Conservation (phyloP, 2,113 vertebrate genomes). For the Rhinolophus ferrumequinum region DNA sequence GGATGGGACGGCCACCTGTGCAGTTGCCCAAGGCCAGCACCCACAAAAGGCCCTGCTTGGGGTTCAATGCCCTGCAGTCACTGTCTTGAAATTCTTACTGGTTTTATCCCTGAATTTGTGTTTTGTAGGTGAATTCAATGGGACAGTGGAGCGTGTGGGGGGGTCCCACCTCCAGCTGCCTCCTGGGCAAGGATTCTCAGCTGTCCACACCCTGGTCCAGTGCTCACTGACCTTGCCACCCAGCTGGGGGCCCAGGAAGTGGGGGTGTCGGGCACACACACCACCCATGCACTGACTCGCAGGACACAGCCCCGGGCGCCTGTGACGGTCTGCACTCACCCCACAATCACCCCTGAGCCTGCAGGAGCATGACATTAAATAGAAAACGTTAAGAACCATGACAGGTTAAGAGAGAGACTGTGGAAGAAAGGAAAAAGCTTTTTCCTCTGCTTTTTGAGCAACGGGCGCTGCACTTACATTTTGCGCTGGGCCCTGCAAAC, state of each 20-base stretch:
- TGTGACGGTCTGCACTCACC: neutral
- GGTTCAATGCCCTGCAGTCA: too few relatives aligned
- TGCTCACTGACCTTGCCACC: neutral
- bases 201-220: too few relatives aligned
- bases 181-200: too few relatives aligned
- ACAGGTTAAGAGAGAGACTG: neutral
- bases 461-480: too few relatives aligned
- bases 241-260: neutral
- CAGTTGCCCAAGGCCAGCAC: neutral
- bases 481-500: rapidly evolving
- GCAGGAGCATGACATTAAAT: neutral
- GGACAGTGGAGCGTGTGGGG: rapidly evolving
- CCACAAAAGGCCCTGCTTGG: too few relatives aligned
- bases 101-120: neutral
- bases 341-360: neutral
- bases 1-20: rapidly evolving
- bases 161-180: too few relatives aligned
- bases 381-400: neutral
- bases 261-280: neutral
- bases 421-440: neutral
- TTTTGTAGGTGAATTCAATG: neutral
- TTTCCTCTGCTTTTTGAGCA: neutral
- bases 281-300: neutral
- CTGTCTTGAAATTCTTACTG: neutral
- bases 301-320: neutral